Evolutionary conservation across 2,113 vertebrate species (phyloP), one percentile per base, ranked within the genome.

Genomic region (Lamprologus lemairii): DNA sequence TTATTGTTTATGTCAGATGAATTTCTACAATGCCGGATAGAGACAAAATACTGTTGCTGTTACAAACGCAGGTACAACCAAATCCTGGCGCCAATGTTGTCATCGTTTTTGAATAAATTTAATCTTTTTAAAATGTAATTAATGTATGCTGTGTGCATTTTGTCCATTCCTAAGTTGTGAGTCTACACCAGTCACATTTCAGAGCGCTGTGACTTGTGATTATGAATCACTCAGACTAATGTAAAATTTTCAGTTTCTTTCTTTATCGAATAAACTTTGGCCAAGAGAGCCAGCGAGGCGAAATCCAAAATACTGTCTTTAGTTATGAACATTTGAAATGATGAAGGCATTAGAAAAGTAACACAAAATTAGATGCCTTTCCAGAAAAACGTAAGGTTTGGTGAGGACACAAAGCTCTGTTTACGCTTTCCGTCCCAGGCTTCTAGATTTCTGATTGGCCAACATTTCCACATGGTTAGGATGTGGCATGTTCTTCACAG

Each of bases 11-110:
- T 17, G 57, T 60, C 26, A 60, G 57, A 60, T 60, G 26, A 60
- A 31, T 60, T 60, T 60, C 57, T 60, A 60, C 26, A 31, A 60
- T 60, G 26, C 8, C 1, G 2, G 0, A 60, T 2, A 17, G 2
- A 31, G 57, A 1, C 26, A 31, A 60, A 33, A 60, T 0, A 33
- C 8, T 3, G 26, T 60, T 31, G 28, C 3, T 17, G 26, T 60
- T 60, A 4, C 55, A 58, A 28, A 58, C 1, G 55, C 55, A 58
- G 55, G 7, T 31, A 58, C 26, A 17, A 58, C 5, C 55, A 58
- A 58, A 31, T 58, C 55, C 26, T 31, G 55, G 0, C 5, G 0
- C 55, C 55, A 58, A 31, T 0, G 26, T 17, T 0, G 5, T 58
- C 55, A 17, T 31, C 1, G 5, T 14, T 60, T 60, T 60, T 60